Percentiles rank a stretch among this genome's conserved stretches.
phyloP scores from a whole-genome alignment of 2,888 invertebrate species.

The Agriopis marginaria region DNA sequence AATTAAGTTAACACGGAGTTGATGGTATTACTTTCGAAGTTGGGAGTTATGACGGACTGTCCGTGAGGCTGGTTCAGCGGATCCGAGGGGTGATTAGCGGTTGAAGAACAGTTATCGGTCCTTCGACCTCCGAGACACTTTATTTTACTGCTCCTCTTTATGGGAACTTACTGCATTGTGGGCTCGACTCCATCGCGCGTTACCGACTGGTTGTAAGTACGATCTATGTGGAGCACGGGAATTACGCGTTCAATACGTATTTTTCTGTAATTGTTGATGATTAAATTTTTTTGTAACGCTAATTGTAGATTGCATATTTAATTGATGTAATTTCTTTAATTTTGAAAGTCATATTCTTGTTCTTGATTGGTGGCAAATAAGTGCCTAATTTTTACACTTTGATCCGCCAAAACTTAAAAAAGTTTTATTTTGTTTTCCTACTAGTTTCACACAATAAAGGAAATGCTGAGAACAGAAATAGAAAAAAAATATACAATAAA shows the following conservation, averaged over 20 bases:
- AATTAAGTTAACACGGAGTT: conserved; percentile 87
- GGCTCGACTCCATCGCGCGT: conserved; percentile 23
- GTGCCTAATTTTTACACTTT: too few relatives aligned
- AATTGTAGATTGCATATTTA: conserved; percentile 16
- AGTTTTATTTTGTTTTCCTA: too few relatives aligned
- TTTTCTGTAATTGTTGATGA: conserved; percentile 30
- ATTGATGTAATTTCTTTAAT: conserved; percentile 26
- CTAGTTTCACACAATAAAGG: too few relatives aligned
- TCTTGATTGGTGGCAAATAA: not conserved
- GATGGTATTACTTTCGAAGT: conserved; percentile 86
- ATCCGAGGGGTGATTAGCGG: conserved; percentile 75
- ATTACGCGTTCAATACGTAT: conserved; percentile 33
- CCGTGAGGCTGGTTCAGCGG: conserved; percentile 59
- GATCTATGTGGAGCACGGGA: conserved; percentile 52
- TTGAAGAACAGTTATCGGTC: conserved; percentile 75
- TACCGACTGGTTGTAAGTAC: conserved; percentile 33
- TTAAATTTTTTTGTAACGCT: conserved; percentile 23
- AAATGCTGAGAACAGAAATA: too few relatives aligned
- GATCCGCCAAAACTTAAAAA: too few relatives aligned
- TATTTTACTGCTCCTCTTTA: conserved; percentile 69
- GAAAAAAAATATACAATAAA: too few relatives aligned
- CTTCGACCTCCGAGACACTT: conserved; percentile 58
- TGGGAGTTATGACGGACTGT: conserved; percentile 84
- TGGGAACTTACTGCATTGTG: conserved; percentile 65
- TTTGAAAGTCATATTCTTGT: conserved; percentile 16